A percentile compares a stretch with the other conserved stretches of the same genome.
Evolutionary conservation across 2,113 vertebrate genomes (phyloP).

Genomic region (Hemiscyllium ocellatum): DNA sequence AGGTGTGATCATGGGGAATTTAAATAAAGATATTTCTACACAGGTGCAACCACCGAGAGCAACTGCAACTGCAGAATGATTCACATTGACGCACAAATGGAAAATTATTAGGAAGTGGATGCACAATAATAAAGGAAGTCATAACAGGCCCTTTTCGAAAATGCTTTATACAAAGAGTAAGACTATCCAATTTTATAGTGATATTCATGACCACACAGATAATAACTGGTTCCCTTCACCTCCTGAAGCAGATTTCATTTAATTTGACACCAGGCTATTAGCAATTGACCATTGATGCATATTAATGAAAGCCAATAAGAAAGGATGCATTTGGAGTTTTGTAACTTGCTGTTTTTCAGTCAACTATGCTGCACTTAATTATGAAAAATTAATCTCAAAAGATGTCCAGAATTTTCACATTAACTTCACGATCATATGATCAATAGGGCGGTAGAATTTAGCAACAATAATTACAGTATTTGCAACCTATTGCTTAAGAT

Average conservation of each 20-base stretch:
- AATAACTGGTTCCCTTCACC: not conserved
- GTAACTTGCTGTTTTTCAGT: not conserved
- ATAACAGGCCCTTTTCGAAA: not conserved
- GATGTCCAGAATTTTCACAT: not conserved
- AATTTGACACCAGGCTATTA: not conserved
- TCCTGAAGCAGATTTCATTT: not conserved
- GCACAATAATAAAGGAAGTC: not conserved
- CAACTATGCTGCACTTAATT: not conserved
- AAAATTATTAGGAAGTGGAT: not conserved
- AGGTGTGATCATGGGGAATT: not conserved
- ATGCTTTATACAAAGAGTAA: too few species aligned
- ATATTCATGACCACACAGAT: not conserved
- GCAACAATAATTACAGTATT: not conserved
- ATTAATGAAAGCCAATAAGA: constrained; percentile 4
- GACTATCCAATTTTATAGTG: not conserved
- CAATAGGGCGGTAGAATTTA: not conserved
- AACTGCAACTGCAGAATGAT: not conserved
- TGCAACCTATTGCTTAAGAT: not conserved
- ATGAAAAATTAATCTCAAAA: not conserved
- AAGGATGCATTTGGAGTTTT: not conserved
- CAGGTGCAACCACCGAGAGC: not conserved
- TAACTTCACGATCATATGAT: not conserved
- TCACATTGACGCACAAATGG: not conserved
- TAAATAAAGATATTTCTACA: not conserved
- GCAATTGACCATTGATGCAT: not conserved